Conservation (phyloP, 2,113 vertebrate genomes). For the Callospermophilus lateralis region DNA sequence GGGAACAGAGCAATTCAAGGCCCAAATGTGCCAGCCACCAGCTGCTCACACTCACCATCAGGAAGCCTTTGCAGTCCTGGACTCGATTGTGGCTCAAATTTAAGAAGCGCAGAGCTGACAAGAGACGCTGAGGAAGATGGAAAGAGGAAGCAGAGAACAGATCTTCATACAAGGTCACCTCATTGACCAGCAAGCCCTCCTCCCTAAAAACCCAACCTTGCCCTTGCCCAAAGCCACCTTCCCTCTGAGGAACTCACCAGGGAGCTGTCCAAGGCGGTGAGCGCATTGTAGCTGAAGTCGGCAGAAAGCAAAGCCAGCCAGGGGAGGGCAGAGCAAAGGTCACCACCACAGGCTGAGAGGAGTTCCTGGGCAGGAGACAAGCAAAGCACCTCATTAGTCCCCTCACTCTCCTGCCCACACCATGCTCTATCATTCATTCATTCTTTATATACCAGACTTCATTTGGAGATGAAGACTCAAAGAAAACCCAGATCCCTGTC, state of each 20-base stretch:
- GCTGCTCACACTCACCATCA: constrained; percentile 85
- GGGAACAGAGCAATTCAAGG: rapidly evolving
- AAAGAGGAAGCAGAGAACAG: neutral
- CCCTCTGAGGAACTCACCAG: constrained; percentile 89
- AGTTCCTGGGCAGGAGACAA: constrained; percentile 90
- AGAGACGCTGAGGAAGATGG: constrained; percentile 85
- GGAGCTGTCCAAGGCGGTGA: constrained; percentile 94
- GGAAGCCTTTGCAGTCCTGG: constrained; percentile 92
- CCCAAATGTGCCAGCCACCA: rapidly evolving
- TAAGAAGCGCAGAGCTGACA: constrained; percentile 93
- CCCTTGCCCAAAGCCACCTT: neutral
- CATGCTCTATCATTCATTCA: neutral
- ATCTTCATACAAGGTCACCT: neutral
- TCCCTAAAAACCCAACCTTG: neutral
- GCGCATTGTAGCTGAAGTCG: constrained; percentile 96
- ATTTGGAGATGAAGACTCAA: neutral
- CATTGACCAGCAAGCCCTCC: neutral
- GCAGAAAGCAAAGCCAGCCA: constrained; percentile 97
- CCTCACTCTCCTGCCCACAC: neutral
- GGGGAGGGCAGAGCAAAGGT: constrained; percentile 96
- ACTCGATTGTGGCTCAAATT: constrained; percentile 98
- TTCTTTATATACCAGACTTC: neutral
- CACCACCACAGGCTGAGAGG: constrained; percentile 96
- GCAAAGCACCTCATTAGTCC: neutral
- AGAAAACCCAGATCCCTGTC: neutral